phyloP scores from a whole-genome alignment of 1,140 invertebrate species.

The Holcopasites calliopsidis region DNA sequence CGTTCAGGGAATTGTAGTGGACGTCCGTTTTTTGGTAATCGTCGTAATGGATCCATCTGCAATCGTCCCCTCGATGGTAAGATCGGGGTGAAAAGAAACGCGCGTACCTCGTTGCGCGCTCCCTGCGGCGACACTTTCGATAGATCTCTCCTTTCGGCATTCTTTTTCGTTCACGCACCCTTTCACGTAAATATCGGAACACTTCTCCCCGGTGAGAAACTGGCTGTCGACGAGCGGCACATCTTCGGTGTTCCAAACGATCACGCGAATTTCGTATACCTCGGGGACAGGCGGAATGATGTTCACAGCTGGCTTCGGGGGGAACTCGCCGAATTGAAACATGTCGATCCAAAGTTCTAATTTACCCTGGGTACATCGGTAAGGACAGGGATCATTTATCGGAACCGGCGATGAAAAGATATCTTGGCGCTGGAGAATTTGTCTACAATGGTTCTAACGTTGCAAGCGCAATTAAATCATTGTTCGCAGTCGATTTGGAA shows the following conservation, averaged over 20 bases:
- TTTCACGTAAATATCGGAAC: slow-evolving; percentile 92
- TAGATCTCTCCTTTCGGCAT: not conserved
- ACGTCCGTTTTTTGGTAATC: slow-evolving; percentile 90
- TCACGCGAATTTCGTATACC: slow-evolving; percentile 90
- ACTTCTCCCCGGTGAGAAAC: slow-evolving; percentile 89
- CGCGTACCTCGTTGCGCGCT: no score
- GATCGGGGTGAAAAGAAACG: no score
- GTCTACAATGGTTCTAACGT: no score
- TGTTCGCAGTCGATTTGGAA: no score
- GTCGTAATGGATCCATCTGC: slow-evolving; percentile 88
- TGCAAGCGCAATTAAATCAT: no score
- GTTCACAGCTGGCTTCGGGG: slow-evolving; percentile 84
- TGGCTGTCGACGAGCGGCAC: slow-evolving; percentile 88
- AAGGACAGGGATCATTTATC: no score
- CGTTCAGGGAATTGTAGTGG: slow-evolving; percentile 88
- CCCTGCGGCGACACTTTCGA: no score
- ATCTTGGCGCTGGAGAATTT: no score
- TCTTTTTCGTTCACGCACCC: slow-evolving; percentile 81
- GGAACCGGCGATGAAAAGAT: no score
- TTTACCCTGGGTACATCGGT: slow-evolving; percentile 85
- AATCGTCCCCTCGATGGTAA: not conserved
- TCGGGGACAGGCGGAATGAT: slow-evolving; percentile 88
- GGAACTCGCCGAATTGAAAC: slow-evolving; percentile 85
- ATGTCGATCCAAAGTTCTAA: slow-evolving; percentile 95
- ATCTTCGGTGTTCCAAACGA: slow-evolving; percentile 90